Evolutionary conservation across 2,888 invertebrate species (phyloP).

Genomic region (Drepana falcataria): DNA sequence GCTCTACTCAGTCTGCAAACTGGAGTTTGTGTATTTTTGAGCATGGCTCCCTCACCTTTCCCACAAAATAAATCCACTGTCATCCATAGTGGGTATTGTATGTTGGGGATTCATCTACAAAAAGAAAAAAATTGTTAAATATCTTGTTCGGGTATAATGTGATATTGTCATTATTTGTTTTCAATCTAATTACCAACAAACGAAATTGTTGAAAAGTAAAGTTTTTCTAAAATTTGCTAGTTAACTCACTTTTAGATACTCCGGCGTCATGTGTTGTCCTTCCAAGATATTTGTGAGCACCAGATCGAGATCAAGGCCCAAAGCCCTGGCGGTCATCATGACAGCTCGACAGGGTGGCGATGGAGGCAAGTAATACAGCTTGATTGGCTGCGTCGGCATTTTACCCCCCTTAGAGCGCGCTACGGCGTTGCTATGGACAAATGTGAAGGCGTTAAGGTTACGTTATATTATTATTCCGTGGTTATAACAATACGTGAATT

Average conservation of each 20-base stretch:
- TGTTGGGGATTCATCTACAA: slow-evolving; percentile 84
- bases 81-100: slow-evolving; percentile 84
- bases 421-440: slow-evolving; percentile 55
- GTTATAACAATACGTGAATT: no score
- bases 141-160: no score
- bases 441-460: slow-evolving; percentile 8
- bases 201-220: background rate
- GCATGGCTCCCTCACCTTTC: slow-evolving; percentile 78
- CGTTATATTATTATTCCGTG: slow-evolving; percentile 7
- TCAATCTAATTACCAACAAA: background rate
- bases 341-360: slow-evolving; percentile 83
- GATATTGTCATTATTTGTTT: no score
- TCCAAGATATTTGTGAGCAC: slow-evolving; percentile 77
- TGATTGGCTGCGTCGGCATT: slow-evolving; percentile 69
- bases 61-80: slow-evolving; percentile 83
- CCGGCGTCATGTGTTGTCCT: slow-evolving; percentile 81
- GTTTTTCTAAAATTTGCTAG: background rate
- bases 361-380: slow-evolving; percentile 80
- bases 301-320: slow-evolving; percentile 81
- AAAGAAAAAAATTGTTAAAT: slow-evolving; percentile 4
- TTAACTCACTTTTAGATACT: slow-evolving; percentile 79
- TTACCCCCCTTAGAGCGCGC: slow-evolving; percentile 57
- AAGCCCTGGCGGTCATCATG: slow-evolving; percentile 79
- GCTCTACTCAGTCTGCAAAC: no score
- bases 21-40: no score